A percentile compares a stretch with the other conserved stretches of the same genome.
Evolutionary conservation across 1,140 invertebrate genomes (phyloP).

Genomic region (Papilio machaon): DNA sequence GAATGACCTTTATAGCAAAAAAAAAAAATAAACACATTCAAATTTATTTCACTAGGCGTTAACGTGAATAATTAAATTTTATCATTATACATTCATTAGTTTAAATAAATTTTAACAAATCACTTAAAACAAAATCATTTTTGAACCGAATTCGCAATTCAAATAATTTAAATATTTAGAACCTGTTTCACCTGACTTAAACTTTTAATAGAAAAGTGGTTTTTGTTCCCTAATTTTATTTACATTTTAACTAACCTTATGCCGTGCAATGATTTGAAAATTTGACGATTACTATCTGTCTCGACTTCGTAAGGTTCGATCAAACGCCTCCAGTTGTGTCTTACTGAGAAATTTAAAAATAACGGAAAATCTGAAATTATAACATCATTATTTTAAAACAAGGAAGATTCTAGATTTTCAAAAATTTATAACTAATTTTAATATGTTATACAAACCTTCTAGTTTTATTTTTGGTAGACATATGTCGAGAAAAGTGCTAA

Average conservation of each 20-base stretch:
- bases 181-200: too few species aligned
- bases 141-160: too few species aligned
- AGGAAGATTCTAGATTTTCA: neutral
- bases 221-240: neutral
- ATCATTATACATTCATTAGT: too few species aligned
- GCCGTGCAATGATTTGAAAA: slow-evolving; percentile 5
- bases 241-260: neutral
- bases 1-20: too few species aligned
- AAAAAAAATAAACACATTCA: too few species aligned
- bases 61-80: too few species aligned
- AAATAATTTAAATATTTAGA: too few species aligned
- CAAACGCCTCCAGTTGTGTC: neutral
- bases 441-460: neutral
- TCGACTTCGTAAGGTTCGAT: neutral
- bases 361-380: neutral
- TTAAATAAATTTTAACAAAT: too few species aligned
- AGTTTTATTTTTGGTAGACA: neutral
- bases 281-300: neutral
- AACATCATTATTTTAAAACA: neutral
- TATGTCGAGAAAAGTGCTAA: neutral
- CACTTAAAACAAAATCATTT: too few species aligned
- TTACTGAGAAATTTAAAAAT: neutral
- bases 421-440: neutral
- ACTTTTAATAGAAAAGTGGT: too few species aligned
- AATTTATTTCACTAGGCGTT: too few species aligned